A percentile compares a stretch with the other conserved stretches of the same genome.
Conservation (phyloP, 2,113 vertebrate genomes). For the Rhinogobius similis region DNA sequence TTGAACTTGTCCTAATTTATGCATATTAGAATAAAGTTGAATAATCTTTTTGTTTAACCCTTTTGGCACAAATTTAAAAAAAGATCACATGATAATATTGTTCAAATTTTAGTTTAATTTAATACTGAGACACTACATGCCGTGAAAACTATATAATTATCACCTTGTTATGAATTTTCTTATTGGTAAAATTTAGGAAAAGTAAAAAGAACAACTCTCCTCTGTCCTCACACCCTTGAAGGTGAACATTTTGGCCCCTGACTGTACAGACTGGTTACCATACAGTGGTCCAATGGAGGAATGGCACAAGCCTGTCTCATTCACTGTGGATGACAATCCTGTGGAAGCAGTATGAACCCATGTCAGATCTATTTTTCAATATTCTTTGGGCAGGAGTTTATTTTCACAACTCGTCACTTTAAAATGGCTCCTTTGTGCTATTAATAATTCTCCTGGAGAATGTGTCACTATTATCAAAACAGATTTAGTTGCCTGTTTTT, state of each 20-base stretch:
- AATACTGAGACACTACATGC: no score
- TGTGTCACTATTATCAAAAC: conserved; percentile 41
- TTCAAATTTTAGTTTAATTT: no score
- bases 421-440: conserved; percentile 29
- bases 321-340: background rate
- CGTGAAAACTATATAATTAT: no score
- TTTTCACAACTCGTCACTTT: conserved; percentile 34
- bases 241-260: background rate
- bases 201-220: no score
- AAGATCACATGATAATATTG: no score
- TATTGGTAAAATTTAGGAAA: no score
- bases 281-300: background rate
- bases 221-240: no score
- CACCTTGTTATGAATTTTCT: no score
- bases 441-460: conserved; percentile 41
- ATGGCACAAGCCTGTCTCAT: background rate
- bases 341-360: background rate
- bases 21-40: no score
- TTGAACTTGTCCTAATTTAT: no score
- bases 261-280: background rate
- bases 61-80: no score
- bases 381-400: conserved; percentile 36
- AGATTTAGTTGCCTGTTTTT: conserved; percentile 32
- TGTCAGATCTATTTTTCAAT: conserved; percentile 38
- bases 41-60: no score